Evolutionary conservation across 1,140 invertebrate genomes (phyloP).

Genomic region (Mesaphorura yosii): DNA sequence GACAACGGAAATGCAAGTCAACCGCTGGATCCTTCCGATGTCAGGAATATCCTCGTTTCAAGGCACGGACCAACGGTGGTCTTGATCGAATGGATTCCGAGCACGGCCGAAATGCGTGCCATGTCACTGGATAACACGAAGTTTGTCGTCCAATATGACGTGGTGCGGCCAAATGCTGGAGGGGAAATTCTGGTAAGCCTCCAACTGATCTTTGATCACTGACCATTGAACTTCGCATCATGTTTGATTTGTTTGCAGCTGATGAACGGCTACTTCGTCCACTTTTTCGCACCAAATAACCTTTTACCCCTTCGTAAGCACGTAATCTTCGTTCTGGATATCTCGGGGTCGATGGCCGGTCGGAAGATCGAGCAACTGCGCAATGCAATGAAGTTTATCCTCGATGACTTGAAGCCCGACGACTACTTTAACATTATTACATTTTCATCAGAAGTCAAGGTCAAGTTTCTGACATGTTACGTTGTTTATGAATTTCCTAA

Average conservation of each 20-base stretch:
- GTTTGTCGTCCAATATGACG: constrained; percentile 51
- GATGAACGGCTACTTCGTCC: constrained; percentile 62
- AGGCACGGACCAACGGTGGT: constrained; percentile 7
- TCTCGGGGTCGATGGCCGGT: constrained; percentile 54
- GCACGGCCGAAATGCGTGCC: constrained; percentile 40
- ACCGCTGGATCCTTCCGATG: not conserved
- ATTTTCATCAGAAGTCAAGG: constrained; percentile 44
- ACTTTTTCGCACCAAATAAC: constrained; percentile 52
- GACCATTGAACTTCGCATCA: not conserved
- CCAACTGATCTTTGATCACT: not conserved
- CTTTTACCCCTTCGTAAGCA: constrained; percentile 51
- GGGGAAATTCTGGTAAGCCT: constrained; percentile 44
- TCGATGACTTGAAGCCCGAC: constrained; percentile 45
- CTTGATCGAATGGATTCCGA: constrained; percentile 37
- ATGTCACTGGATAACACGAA: constrained; percentile 41
- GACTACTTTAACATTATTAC: constrained; percentile 55
- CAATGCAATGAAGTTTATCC: constrained; percentile 52
- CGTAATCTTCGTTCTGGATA: constrained; percentile 57
- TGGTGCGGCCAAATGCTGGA: constrained; percentile 39
- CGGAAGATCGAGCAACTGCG: constrained; percentile 50
- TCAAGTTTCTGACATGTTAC: too few species aligned
- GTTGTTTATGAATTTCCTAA: too few species aligned
- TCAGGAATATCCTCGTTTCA: not conserved
- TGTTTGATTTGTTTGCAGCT: constrained; percentile 38
- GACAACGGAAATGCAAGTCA: constrained; percentile 23